Base-by-base conservation (phyloP, 2,888 invertebrate genomes). In the Drosophila colorata region DNA sequence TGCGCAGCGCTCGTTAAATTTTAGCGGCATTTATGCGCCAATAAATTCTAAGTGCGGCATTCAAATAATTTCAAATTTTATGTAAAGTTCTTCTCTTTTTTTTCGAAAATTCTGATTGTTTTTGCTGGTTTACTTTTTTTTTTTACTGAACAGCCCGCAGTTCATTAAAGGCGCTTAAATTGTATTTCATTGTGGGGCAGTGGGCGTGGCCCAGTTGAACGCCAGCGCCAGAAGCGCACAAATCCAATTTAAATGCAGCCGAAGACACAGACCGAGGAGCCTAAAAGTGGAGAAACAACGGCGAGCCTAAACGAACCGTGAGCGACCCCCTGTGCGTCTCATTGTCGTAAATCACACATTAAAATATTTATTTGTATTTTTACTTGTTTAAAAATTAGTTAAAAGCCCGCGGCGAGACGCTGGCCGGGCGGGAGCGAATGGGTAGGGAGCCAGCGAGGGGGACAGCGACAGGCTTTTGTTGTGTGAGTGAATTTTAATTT, bases 401-500 rank as follows among this genome's bases (percentile, higher is more conserved):
- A 85, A 81, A 81, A 85, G 85, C 75, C 81, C 79, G 72, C 69
- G 67, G 73, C 78, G 59, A 48, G 60, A 70, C 59, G 49, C 46
- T 35, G 28, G 38, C 52, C 8, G 31, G 11, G 13, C 23, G 7
- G 18, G 37, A 20, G 38, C 28, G 35, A 23, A 18, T 0, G 9
- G 13, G 14, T 16, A 20, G 38, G 2, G 35, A 28, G 31, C 13
- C 4, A 14, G 51, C 6, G 23, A 2, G 8, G 9, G 35, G 28
- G 38, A 14, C 49, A 48, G 25, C 23, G 20, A 40, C 16, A 33
- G 40, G 53, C 72, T 67, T 82, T 84, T 84, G 81, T 81, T 85
- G 73, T 85, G 55, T 76, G 83, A 90, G 88, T 88, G 89, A 90
- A 90, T 89, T 90, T 90, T 90, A 90, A 90, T 90, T 90, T 90